A percentile compares a stretch with the other conserved stretches of the same genome.
Evolutionary conservation across 1,140 invertebrate species (phyloP).

Genomic region (Ruditapes philippinarum): DNA sequence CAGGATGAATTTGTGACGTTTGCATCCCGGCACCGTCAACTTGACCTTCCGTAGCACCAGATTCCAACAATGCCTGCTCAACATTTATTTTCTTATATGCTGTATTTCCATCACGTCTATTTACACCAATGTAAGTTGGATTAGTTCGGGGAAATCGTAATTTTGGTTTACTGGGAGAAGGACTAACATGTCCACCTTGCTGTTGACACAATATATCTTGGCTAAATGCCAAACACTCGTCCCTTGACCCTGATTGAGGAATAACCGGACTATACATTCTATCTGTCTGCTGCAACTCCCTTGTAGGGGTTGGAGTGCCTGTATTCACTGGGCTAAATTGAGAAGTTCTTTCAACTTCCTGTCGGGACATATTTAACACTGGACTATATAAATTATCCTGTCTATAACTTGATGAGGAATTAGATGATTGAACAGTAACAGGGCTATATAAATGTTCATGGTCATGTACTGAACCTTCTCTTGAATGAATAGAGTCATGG

Average conservation of each 20-base stretch:
- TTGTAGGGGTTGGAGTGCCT: constrained; percentile 28
- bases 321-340: constrained; percentile 54
- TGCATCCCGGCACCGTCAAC: constrained; percentile 66
- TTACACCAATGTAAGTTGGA: constrained; percentile 84
- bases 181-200: constrained; percentile 76
- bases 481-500: constrained; percentile 65
- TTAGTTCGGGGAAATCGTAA: constrained; percentile 85
- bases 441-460: constrained; percentile 77
- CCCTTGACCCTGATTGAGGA: constrained; percentile 54
- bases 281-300: constrained; percentile 65
- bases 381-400: constrained; percentile 62
- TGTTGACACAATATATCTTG: constrained; percentile 83
- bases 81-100: constrained; percentile 82
- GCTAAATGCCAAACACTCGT: constrained; percentile 83
- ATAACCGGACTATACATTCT: constrained; percentile 70
- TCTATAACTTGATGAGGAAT: constrained; percentile 56
- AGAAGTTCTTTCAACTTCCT: constrained; percentile 20
- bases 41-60: constrained; percentile 64
- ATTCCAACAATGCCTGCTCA: constrained; percentile 70
- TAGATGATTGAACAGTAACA: constrained; percentile 66
- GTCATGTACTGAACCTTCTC: constrained; percentile 58
- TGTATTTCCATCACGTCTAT: constrained; percentile 79
- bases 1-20: constrained; percentile 78
- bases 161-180: constrained; percentile 82
- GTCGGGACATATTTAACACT: constrained; percentile 57